phyloP scores from a whole-genome alignment of 1,140 invertebrate species.

The Microplitis mediator region DNA sequence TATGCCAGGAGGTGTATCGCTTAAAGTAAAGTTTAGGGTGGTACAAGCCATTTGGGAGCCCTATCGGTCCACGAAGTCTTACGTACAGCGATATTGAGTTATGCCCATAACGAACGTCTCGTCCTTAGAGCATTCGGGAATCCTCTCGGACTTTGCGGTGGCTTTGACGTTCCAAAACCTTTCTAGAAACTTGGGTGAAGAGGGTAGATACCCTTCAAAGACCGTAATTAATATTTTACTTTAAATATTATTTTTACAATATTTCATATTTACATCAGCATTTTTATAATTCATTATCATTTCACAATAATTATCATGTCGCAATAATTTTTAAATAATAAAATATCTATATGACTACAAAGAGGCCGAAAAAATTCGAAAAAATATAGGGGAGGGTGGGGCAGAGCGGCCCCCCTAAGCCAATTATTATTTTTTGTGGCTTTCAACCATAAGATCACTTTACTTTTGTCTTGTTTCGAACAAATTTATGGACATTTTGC shows the following conservation, averaged over 20 bases:
- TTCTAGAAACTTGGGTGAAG: slow-evolving; percentile 21
- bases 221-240: not conserved
- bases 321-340: too few relatives aligned
- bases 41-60: slow-evolving; percentile 32
- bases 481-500: too few relatives aligned
- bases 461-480: too few relatives aligned
- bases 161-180: slow-evolving; percentile 31
- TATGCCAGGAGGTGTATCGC: slow-evolving; percentile 35
- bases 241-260: not conserved
- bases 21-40: slow-evolving; percentile 33
- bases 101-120: slow-evolving; percentile 52
- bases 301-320: too few relatives aligned
- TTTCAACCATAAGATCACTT: too few relatives aligned
- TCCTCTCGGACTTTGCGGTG: slow-evolving; percentile 29
- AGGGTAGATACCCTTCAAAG: slow-evolving; percentile 5
- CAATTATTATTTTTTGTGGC: too few relatives aligned
- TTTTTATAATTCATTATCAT: not conserved
- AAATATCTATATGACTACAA: too few relatives aligned
- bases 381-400: too few relatives aligned
- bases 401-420: too few relatives aligned
- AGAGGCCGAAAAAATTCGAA: too few relatives aligned
- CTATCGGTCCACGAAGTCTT: slow-evolving; percentile 40
- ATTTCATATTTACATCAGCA: not conserved
- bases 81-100: slow-evolving; percentile 51
- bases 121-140: slow-evolving; percentile 39